Evolutionary conservation across 2,888 invertebrate genomes (phyloP).

Genomic region (Pachymerium ferrugineum): DNA sequence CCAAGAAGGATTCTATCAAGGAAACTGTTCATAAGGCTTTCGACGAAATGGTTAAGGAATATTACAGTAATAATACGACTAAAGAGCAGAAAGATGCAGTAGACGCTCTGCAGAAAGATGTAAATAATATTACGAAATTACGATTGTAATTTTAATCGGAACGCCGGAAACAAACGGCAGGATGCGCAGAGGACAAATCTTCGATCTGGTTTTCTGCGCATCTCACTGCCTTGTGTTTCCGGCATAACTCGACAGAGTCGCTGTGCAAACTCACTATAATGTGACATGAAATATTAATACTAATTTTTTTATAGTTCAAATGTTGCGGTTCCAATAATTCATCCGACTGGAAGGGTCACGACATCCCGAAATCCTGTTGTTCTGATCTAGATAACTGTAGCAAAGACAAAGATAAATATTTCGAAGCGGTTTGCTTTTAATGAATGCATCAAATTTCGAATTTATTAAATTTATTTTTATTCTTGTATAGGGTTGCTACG

Average conservation of each 20-base stretch:
- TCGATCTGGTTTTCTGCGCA: no score
- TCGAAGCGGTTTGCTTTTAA: not conserved
- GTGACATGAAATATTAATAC: no score
- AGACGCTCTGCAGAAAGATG: constrained; percentile 79
- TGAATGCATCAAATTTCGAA: no score
- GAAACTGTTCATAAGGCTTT: constrained; percentile 59
- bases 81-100: constrained; percentile 61
- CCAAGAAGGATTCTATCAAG: constrained; percentile 65
- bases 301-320: constrained; percentile 54
- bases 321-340: constrained; percentile 61
- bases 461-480: not conserved
- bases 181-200: no score
- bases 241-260: no score
- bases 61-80: constrained; percentile 55
- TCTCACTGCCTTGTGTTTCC: no score
- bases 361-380: not conserved
- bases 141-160: not conserved
- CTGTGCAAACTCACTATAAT: no score
- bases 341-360: constrained; percentile 56
- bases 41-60: constrained; percentile 55
- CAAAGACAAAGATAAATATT: not conserved
- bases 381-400: not conserved
- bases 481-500: constrained; percentile 58
- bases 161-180: no score
- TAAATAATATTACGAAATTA: constrained; percentile 48